phyloP scores from a whole-genome alignment of 1,140 invertebrate species.

The Bactericera cockerelli region DNA sequence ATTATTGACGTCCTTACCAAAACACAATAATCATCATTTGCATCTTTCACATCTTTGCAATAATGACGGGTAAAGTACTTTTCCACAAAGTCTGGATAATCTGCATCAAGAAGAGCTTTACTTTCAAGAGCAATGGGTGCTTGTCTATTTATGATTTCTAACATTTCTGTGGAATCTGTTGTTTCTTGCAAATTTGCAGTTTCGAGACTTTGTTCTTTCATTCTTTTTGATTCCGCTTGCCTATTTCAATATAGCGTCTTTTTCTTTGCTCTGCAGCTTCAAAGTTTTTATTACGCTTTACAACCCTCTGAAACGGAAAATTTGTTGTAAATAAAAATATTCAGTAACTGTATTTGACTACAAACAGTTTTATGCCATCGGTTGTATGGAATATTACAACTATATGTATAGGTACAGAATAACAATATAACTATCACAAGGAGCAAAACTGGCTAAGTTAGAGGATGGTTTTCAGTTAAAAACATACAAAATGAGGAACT shows the following conservation, averaged over 20 bases:
- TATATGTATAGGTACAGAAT: no score
- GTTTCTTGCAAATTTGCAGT: not conserved
- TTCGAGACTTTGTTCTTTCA: not conserved
- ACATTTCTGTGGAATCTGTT: not conserved
- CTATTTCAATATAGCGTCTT: not conserved
- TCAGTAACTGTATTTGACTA: no score
- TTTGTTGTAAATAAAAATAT: not conserved
- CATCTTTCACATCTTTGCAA: not conserved
- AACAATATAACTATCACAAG: no score
- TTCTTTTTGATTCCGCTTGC: not conserved
- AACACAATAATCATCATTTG: not conserved
- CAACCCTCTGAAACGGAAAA: not conserved
- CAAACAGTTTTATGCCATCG: no score
- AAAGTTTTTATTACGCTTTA: not conserved
- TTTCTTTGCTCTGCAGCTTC: not conserved
- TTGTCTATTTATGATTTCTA: no score
- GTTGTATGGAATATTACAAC: no score
- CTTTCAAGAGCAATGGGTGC: slow-evolving; percentile 2
- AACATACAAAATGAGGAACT: no score
- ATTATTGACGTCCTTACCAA: not conserved
- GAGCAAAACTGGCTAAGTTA: no score
- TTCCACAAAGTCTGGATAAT: slow-evolving; percentile 2
- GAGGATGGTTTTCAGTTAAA: no score
- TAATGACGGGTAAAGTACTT: not conserved
- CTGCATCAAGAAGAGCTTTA: not conserved